Conservation (phyloP, 2,888 invertebrate species). For the Xestia rhomboidea region DNA sequence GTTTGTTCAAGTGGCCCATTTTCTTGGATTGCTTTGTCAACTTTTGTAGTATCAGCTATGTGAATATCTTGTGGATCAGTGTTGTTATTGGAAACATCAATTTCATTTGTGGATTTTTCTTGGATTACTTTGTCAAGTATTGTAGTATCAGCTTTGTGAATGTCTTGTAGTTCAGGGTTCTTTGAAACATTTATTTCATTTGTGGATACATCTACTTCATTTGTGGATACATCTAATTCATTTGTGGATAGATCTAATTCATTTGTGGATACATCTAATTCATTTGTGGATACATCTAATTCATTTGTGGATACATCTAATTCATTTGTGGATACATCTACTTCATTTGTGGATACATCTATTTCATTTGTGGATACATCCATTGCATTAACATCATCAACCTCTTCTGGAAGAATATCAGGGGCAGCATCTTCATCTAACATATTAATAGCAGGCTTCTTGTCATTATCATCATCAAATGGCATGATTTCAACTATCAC, state of each 20-base stretch:
- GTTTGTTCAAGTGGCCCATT: neutral
- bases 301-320: neutral
- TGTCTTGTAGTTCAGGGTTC: neutral
- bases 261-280: neutral
- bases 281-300: neutral
- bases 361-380: neutral
- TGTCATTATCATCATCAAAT: conserved; percentile 7
- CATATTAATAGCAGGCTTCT: conserved; percentile 7
- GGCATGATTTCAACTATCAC: conserved; percentile 37
- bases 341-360: neutral
- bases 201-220: neutral
- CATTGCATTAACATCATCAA: neutral
- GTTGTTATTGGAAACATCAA: neutral
- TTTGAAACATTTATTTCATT: neutral
- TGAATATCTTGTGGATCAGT: neutral
- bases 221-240: neutral
- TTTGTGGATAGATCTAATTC: neutral
- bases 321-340: neutral
- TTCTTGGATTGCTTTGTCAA: neutral
- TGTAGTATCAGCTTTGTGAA: neutral
- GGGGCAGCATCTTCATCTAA: neutral
- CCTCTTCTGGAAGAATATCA: neutral
- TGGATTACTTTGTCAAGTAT: neutral
- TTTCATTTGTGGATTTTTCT: neutral
- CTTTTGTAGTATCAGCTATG: neutral